Percentiles rank a stretch among this genome's conserved stretches.
These are phyloP conservation scores for Apodemia zela DNA, from an alignment of 2,888 invertebrate genomes.

Conservation along the genomic window DNA sequence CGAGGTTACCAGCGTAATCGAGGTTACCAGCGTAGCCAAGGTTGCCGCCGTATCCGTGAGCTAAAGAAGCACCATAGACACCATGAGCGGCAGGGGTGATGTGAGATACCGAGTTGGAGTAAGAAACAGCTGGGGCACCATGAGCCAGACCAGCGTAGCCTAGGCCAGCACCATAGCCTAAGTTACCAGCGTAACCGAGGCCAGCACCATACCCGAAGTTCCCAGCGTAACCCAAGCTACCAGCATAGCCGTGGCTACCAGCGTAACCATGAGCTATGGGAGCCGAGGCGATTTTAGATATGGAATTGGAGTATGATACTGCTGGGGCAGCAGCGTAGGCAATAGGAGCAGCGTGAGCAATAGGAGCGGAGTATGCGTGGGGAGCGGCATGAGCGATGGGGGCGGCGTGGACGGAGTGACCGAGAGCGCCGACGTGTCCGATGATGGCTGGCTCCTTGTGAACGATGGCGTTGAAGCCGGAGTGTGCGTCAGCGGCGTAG, in stretches of 20 bases:
- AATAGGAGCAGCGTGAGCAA: constrained; percentile 29
- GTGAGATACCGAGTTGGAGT: not conserved
- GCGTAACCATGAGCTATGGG: not conserved
- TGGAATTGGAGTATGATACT: constrained; percentile 1
- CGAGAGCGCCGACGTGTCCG: constrained; percentile 37
- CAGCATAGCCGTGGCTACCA: not conserved
- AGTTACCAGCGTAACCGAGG: not conserved
- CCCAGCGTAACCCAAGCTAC: not conserved
- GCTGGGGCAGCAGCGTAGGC: constrained; percentile 31
- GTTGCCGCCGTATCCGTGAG: constrained; percentile 31
- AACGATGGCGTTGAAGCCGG: constrained; percentile 79
- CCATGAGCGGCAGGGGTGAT: not conserved
- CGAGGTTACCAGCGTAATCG: no score
- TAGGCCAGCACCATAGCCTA: not conserved
- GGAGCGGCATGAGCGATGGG: constrained; percentile 35
- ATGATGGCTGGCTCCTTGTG: constrained; percentile 64
- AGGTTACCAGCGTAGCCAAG: constrained; percentile 26
- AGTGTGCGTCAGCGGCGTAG: constrained; percentile 76
- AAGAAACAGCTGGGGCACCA: constrained; percentile 3
- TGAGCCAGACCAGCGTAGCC: not conserved
- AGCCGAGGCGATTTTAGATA: not conserved
- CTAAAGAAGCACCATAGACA: constrained; percentile 28
- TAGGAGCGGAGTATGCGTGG: constrained; percentile 35
- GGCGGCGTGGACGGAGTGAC: constrained; percentile 44
- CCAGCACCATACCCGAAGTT: not conserved